phyloP scores from a whole-genome alignment of 2,888 invertebrate genomes.

The Geotrupes spiniger region DNA sequence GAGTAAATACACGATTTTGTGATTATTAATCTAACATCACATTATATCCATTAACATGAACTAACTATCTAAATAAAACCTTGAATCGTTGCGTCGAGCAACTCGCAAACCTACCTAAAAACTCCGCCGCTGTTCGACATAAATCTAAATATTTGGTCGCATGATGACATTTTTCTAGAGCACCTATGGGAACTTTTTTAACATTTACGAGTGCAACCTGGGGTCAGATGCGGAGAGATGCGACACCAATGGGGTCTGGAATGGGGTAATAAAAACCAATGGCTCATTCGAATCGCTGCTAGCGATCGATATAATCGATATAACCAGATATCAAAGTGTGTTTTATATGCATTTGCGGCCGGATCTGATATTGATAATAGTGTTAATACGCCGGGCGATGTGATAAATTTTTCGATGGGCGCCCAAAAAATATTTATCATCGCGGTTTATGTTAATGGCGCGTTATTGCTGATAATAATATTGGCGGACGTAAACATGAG shows the following conservation, averaged over 20 bases:
- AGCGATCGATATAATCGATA: slow-evolving; percentile 47
- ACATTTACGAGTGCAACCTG: slow-evolving; percentile 45
- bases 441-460: too few species aligned
- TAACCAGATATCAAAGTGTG: slow-evolving; percentile 45
- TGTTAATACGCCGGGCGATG: slow-evolving; percentile 17
- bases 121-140: not conserved
- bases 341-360: slow-evolving; percentile 46
- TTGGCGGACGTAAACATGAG: too few species aligned
- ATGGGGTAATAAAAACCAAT: slow-evolving; percentile 50
- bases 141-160: slow-evolving; percentile 2
- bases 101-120: too few species aligned
- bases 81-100: too few species aligned
- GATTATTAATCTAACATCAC: slow-evolving; percentile 1
- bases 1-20: too few species aligned
- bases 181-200: slow-evolving; percentile 43
- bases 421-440: slow-evolving; percentile 2
- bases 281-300: slow-evolving; percentile 46
- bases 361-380: slow-evolving; percentile 43
- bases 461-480: too few species aligned
- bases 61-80: too few species aligned
- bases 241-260: slow-evolving; percentile 45
- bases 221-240: slow-evolving; percentile 44
- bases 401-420: slow-evolving; percentile 15
- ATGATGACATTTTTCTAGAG: slow-evolving; percentile 42
- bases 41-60: not conserved